Percentiles rank a stretch among this genome's conserved stretches.
Conservation (phyloP, 1,140 invertebrate genomes). For the Patella vulgata region DNA sequence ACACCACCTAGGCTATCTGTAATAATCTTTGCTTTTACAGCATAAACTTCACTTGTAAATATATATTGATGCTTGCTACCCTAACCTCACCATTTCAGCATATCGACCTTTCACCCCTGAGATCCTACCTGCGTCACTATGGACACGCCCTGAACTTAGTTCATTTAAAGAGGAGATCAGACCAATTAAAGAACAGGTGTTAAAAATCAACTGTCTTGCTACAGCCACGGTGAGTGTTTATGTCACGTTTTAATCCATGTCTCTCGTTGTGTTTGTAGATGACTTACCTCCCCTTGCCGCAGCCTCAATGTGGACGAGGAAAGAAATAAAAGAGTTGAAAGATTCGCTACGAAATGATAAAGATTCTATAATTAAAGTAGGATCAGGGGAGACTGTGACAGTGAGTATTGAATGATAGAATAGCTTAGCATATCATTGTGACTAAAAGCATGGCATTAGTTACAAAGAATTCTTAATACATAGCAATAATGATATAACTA, state of each 20-base stretch:
- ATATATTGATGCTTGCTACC: no score
- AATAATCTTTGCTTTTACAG: no score
- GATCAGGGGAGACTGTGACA: constrained; percentile 97
- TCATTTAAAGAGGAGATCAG: constrained; percentile 80
- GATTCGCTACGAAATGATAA: constrained; percentile 81
- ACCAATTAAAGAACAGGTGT: constrained; percentile 60
- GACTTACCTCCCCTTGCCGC: constrained; percentile 65
- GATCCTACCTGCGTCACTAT: constrained; percentile 89
- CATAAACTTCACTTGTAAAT: no score
- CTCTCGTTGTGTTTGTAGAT: constrained; percentile 38
- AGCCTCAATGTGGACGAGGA: constrained; percentile 95
- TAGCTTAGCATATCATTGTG: no score
- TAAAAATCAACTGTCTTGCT: constrained; percentile 69
- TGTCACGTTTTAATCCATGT: neutral
- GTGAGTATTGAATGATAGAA: constrained; percentile 81
- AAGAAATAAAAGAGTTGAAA: constrained; percentile 93
- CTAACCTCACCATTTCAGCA: constrained; percentile 23
- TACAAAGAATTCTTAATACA: no score
- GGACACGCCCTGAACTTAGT: constrained; percentile 91
- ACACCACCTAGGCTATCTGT: no score
- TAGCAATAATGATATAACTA: no score
- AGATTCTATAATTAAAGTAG: constrained; percentile 94
- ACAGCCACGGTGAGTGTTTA: constrained; percentile 62
- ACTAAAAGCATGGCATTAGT: no score
- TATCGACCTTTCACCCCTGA: constrained; percentile 40